A percentile compares a stretch with the other conserved stretches of the same genome.
These are phyloP conservation scores for Arctopsyche grandis DNA, from an alignment of 1,140 invertebrate species.

Conservation along the genomic window DNA sequence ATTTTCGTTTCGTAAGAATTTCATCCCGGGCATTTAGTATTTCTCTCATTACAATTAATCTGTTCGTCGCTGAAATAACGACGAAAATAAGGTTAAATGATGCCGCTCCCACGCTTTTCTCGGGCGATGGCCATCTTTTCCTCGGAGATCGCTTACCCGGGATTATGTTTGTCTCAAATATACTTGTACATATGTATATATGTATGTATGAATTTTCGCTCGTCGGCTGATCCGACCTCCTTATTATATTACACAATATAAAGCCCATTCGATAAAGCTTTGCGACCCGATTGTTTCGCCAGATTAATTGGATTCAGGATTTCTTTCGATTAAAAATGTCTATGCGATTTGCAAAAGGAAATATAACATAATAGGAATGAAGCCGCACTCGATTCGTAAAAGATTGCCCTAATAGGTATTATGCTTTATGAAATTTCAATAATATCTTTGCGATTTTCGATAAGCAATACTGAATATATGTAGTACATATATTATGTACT, in stretches of 20 bases:
- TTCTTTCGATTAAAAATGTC: neutral
- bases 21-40: neutral
- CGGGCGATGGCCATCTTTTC: neutral
- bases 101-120: neutral
- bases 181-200: neutral
- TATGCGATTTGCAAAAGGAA: neutral
- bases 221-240: constrained; percentile 5
- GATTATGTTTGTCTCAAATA: constrained; percentile 19
- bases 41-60: constrained; percentile 9
- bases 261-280: constrained; percentile 17
- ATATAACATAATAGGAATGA: neutral
- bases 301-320: neutral
- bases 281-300: constrained; percentile 5
- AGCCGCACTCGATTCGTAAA: too few species aligned
- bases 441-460: too few species aligned
- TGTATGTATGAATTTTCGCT: neutral
- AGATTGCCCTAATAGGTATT: too few species aligned
- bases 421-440: too few species aligned
- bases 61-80: neutral
- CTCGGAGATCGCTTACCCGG: neutral
- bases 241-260: constrained; percentile 17
- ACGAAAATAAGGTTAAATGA: neutral
- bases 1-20: too few species aligned
- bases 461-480: too few species aligned
- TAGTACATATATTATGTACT: too few species aligned